Base-by-base conservation (phyloP, 1,140 invertebrate genomes). In the Dryas iulia region DNA sequence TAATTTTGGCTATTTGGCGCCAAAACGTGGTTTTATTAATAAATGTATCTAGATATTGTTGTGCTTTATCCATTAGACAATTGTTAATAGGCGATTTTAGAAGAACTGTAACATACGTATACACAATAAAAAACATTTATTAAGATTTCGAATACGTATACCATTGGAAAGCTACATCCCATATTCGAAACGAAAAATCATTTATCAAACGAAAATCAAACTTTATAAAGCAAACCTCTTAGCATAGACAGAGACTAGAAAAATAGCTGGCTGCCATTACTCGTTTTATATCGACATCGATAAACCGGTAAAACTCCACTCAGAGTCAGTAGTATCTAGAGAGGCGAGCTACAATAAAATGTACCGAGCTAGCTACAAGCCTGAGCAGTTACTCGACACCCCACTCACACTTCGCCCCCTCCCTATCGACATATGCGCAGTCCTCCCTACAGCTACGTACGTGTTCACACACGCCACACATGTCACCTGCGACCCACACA, bases 331-430 rank as follows among this genome's bases (percentile, higher is more conserved):
- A 81, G 87, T 88, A 89, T 89, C 86, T 86, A 87, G 84, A 89
- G 84, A 88, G 81, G 87, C 83, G 79, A 86, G 85, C 86, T 91
- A 91, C 89, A 91, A 90, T 91, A 91, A 91, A 91, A 91, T 91
- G 87, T 91, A 91, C 86, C 82, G 79, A 85, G 86, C 83, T 86
- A 86, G 84, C 85, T 86, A 87, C 87, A 84, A 89, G 83, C 85
- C 83, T 86, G 86, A 90, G 85, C 87, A 89, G 85, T 89, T 89
- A 87, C 82, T 84, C 76, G 64, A 66, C 78, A 69, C 75, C 78
- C 77, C 69, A 35, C 78, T 69, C 79, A 78, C 66, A 70, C 73
- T 66, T 59, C 75, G 61, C 59, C 21, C 69, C 70, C 73, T 56
- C 72, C 73, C 72, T 69, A 59, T 66, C 76, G 76, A 82, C 84